A percentile compares a stretch with the other conserved stretches of the same genome.
Conservation (phyloP, 2,888 invertebrate species). For the Aporophyla nigra region DNA sequence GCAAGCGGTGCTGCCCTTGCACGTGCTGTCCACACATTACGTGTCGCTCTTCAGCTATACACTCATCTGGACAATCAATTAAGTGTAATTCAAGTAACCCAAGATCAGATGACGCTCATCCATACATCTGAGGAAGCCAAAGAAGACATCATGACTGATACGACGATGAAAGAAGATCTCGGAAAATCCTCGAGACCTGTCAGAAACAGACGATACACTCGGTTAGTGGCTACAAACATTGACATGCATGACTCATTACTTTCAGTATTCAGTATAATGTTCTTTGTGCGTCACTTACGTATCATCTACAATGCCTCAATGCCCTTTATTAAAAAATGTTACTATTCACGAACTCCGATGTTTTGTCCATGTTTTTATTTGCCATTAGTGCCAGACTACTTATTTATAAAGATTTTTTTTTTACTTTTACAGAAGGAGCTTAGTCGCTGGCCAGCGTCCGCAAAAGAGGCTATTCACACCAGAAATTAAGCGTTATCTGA, state of each 20-base stretch:
- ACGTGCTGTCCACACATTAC: conserved; percentile 81
- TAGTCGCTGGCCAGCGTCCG: conserved; percentile 92
- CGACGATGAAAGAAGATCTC: conserved; percentile 83
- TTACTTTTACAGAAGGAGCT: conserved; percentile 87
- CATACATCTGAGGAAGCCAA: conserved; percentile 76
- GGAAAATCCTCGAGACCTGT: conserved; percentile 92
- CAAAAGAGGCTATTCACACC: conserved; percentile 94
- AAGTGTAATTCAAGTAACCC: conserved; percentile 63
- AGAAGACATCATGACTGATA: conserved; percentile 80
- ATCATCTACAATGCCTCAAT: conserved; percentile 65
- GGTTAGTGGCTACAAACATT: conserved; percentile 87
- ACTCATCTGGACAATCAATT: conserved; percentile 57
- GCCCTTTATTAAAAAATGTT: conserved; percentile 69
- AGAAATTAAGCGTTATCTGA: conserved; percentile 94
- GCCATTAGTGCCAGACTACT: background rate
- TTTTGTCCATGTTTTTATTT: conserved; percentile 35
- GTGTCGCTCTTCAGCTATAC: conserved; percentile 60
- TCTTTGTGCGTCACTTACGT: conserved; percentile 87
- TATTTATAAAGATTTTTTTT: conserved; percentile 43
- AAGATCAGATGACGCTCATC: conserved; percentile 85
- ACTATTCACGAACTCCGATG: conserved; percentile 29
- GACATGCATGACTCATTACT: conserved; percentile 82
- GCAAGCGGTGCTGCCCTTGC: conserved; percentile 84
- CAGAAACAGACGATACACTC: conserved; percentile 93
- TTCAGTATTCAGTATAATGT: conserved; percentile 81